Percentiles rank a stretch among this genome's conserved stretches.
Evolutionary conservation across 2,888 invertebrate species (phyloP).

Genomic region (Acanthosepion esculentum): DNA sequence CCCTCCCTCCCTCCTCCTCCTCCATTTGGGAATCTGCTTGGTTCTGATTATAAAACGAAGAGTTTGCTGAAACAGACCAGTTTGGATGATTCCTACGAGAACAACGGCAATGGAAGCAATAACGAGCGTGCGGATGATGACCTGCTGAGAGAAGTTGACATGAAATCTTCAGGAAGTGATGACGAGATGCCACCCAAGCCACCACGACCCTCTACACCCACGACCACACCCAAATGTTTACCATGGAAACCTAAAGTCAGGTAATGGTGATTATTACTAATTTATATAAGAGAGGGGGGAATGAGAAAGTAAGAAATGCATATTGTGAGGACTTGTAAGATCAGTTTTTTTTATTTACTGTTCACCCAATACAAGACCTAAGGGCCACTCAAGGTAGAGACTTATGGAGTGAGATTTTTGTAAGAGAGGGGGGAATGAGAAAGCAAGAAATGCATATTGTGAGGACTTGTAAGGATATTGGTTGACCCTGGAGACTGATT

Average conservation of each 20-base stretch:
- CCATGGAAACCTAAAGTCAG: slow-evolving; percentile 97
- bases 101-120: slow-evolving; percentile 78
- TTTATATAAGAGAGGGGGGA: too few relatives aligned
- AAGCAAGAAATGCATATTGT: too few relatives aligned
- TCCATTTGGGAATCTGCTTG: slow-evolving; percentile 53
- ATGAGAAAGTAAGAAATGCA: too few relatives aligned
- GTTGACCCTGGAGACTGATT: too few relatives aligned
- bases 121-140: slow-evolving; percentile 77
- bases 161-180: slow-evolving; percentile 93
- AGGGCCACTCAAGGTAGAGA: too few relatives aligned
- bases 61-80: slow-evolving; percentile 95
- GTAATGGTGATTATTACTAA: slow-evolving; percentile 56
- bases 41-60: slow-evolving; percentile 59
- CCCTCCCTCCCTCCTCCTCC: slow-evolving; percentile 50
- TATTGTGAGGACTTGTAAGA: too few relatives aligned
- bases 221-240: slow-evolving; percentile 78
- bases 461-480: too few relatives aligned
- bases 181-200: slow-evolving; percentile 77
- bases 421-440: too few relatives aligned
- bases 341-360: neutral
- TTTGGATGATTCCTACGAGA: slow-evolving; percentile 86
- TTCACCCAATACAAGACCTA: too few relatives aligned
- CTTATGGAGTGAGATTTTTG: too few relatives aligned
- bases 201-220: slow-evolving; percentile 79
- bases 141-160: slow-evolving; percentile 84